phyloP scores from a whole-genome alignment of 2,113 vertebrate species.

The Cyanocitta stelleri region DNA sequence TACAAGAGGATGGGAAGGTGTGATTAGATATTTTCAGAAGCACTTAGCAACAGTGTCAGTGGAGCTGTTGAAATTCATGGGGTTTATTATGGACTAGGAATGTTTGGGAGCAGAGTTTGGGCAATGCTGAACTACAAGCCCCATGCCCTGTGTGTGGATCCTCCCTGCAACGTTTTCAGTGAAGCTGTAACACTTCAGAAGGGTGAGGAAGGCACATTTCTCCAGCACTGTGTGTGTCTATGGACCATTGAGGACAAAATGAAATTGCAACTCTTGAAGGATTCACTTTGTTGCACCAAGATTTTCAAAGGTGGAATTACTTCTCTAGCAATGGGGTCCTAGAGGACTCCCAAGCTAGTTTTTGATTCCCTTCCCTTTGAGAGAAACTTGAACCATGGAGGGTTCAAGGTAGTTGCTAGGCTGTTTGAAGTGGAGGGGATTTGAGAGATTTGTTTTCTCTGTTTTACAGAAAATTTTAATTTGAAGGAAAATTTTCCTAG shows the following conservation, averaged over 20 bases:
- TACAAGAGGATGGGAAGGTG: neutral
- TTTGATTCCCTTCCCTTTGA: slow-evolving; percentile 5
- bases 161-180: neutral
- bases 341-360: neutral
- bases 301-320: slow-evolving; percentile 21
- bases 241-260: neutral
- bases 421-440: neutral
- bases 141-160: neutral
- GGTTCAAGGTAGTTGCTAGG: slow-evolving; percentile 26
- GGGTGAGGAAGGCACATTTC: neutral
- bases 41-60: neutral
- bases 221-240: neutral
- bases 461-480: slow-evolving; percentile 27
- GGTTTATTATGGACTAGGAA: neutral
- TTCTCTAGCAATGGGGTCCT: neutral
- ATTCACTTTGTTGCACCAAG: neutral
- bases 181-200: neutral
- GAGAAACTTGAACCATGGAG: slow-evolving; percentile 18
- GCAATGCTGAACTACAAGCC: neutral
- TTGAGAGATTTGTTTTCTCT: neutral
- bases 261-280: neutral
- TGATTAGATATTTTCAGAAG: neutral
- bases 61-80: neutral
- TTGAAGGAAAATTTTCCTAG: neutral
- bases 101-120: neutral